Percentiles rank a stretch among this genome's conserved stretches.
phyloP scores from a whole-genome alignment of 30 jellyfish, hydroid and myxozoan genomes.

The Pseudorhiza aurosa region DNA sequence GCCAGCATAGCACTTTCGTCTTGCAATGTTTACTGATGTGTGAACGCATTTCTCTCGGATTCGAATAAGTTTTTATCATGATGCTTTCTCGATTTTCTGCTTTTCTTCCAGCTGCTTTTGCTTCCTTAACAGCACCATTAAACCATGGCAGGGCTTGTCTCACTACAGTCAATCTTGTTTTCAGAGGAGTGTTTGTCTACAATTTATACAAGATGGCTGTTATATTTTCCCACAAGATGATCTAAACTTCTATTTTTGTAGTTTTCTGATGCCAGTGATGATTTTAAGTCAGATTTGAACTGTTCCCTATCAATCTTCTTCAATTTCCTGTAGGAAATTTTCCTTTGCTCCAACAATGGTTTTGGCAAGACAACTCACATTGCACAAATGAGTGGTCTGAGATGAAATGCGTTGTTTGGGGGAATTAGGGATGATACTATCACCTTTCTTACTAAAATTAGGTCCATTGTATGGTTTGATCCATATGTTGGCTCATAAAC shows the following conservation, averaged over 20 bases:
- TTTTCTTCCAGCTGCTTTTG: constrained; percentile 5
- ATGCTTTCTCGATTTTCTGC: constrained; percentile 1
- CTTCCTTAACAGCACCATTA: neutral
- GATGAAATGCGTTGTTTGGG: neutral
- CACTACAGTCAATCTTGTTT: neutral
- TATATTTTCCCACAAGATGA: constrained; percentile 24
- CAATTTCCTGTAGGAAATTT: constrained; percentile 11
- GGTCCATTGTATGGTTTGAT: constrained; percentile 29
- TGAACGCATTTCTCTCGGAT: constrained; percentile 19
- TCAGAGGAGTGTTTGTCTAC: no score
- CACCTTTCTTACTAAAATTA: constrained; percentile 22
- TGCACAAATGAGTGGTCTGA: constrained; percentile 36
- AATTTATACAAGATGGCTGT: constrained; percentile 24
- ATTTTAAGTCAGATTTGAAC: constrained; percentile 28
- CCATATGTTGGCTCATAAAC: constrained; percentile 27
- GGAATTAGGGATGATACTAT: neutral
- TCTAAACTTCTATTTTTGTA: constrained; percentile 9
- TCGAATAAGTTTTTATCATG: neutral
- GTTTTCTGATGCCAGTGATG: constrained; percentile 42
- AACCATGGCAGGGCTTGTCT: neutral
- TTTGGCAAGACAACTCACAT: constrained; percentile 15
- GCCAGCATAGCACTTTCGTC: constrained; percentile 25
- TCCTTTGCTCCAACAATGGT: constrained; percentile 10
- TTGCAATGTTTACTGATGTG: constrained; percentile 26
- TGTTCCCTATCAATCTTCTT: constrained; percentile 28